Conservation (phyloP, 2,888 invertebrate species). For the Ctena decussata region DNA sequence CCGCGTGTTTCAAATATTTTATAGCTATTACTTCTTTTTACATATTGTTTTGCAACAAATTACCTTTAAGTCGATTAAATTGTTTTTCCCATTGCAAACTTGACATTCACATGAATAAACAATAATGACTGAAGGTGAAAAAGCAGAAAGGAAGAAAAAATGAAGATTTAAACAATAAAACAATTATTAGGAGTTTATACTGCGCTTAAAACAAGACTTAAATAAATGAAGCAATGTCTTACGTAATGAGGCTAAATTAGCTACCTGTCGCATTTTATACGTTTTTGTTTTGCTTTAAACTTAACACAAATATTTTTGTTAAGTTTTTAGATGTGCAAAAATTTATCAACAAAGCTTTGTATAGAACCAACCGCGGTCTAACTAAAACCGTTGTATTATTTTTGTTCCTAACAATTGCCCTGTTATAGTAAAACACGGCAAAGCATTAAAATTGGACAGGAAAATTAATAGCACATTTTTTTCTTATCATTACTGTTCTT, state of each 20-base stretch:
- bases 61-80: no score
- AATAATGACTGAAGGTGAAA: background rate
- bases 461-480: constrained; percentile 4
- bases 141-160: background rate
- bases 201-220: background rate
- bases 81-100: no score
- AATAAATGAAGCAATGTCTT: background rate
- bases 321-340: no score
- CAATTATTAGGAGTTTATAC: background rate
- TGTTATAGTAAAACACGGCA: background rate
- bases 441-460: background rate
- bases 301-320: background rate
- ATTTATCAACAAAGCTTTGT: no score
- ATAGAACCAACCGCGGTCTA: background rate
- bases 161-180: background rate
- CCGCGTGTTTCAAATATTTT: no score
- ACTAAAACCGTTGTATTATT: background rate
- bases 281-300: background rate
- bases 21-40: no score
- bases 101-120: no score
- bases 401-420: background rate
- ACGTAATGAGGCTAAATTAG: background rate
- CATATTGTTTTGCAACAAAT: no score
- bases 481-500: background rate
- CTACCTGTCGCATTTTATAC: background rate